A percentile compares a stretch with the other conserved stretches of the same genome.
phyloP scores from a whole-genome alignment of 2,113 vertebrate genomes.

The Rallus limicola region DNA sequence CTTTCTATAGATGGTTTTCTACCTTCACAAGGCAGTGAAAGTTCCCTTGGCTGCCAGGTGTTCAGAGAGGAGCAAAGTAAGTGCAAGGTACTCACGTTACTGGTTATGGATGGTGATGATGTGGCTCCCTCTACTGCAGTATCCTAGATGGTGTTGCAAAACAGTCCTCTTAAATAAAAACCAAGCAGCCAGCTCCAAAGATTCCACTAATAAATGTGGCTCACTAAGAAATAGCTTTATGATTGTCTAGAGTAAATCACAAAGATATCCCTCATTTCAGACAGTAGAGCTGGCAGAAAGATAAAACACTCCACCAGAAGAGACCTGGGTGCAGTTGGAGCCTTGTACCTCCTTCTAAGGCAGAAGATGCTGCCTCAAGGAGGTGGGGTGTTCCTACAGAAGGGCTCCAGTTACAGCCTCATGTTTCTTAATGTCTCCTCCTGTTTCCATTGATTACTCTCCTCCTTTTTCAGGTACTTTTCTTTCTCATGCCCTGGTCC shows the following conservation, averaged over 20 bases:
- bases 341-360: background rate
- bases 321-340: background rate
- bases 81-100: background rate
- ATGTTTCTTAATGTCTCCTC: background rate
- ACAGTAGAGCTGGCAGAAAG: background rate
- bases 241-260: background rate
- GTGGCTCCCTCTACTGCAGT: constrained; percentile 53
- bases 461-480: background rate
- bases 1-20: background rate
- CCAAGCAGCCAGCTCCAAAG: background rate
- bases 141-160: background rate
- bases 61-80: background rate
- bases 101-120: background rate
- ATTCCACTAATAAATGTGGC: background rate
- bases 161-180: background rate
- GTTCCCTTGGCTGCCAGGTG: background rate
- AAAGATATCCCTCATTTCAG: background rate
- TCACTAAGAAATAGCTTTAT: background rate
- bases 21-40: background rate
- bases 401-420: background rate
- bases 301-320: background rate
- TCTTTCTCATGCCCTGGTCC: background rate
- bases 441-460: background rate
- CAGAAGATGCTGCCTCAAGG: background rate
- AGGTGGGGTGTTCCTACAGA: background rate